Conservation (phyloP, 2,113 vertebrate genomes). For the Lophius piscatorius region DNA sequence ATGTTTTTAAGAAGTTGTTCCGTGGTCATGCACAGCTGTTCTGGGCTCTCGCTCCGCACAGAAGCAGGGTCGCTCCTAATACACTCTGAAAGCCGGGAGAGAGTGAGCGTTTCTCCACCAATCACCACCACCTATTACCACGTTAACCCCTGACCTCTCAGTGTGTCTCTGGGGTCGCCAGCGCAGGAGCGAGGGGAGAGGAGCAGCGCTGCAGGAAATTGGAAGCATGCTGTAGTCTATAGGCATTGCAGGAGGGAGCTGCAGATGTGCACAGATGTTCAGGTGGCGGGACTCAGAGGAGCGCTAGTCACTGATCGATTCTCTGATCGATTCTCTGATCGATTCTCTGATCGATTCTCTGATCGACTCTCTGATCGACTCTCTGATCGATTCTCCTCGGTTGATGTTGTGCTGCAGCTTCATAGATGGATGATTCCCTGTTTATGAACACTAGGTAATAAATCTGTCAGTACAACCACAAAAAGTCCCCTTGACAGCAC, state of each 20-base stretch:
- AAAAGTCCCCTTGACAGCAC: conserved; percentile 56
- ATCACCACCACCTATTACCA: conserved; percentile 81
- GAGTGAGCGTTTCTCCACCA: conserved; percentile 72
- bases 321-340: conserved; percentile 17
- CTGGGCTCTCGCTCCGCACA: conserved; percentile 56
- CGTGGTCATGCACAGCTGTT: conserved; percentile 76
- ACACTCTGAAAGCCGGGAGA: conserved; percentile 60
- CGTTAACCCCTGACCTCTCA: conserved; percentile 76
- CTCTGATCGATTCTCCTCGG: conserved; percentile 1
- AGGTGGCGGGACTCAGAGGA: conserved; percentile 29
- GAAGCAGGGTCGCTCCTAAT: conserved; percentile 69
- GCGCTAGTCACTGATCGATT: conserved; percentile 18
- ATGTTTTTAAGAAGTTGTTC: conserved; percentile 73
- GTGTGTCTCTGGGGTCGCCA: conserved; percentile 58
- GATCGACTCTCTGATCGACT: conserved; percentile 16
- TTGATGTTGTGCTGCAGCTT: conserved; percentile 17
- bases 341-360: conserved; percentile 21
- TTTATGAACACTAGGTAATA: conserved; percentile 61
- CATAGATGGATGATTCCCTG: conserved; percentile 36
- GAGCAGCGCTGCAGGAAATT: conserved; percentile 60
- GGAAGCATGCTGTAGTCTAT: conserved; percentile 60
- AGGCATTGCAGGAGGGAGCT: conserved; percentile 5
- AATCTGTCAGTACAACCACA: conserved; percentile 66
- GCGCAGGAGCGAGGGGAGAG: conserved; percentile 26
- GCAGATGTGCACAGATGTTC: conserved; percentile 59